Percentiles rank a stretch among this genome's conserved stretches.
Evolutionary conservation across 2,888 invertebrate species (phyloP).

Genomic region (Nysson spinosus): DNA sequence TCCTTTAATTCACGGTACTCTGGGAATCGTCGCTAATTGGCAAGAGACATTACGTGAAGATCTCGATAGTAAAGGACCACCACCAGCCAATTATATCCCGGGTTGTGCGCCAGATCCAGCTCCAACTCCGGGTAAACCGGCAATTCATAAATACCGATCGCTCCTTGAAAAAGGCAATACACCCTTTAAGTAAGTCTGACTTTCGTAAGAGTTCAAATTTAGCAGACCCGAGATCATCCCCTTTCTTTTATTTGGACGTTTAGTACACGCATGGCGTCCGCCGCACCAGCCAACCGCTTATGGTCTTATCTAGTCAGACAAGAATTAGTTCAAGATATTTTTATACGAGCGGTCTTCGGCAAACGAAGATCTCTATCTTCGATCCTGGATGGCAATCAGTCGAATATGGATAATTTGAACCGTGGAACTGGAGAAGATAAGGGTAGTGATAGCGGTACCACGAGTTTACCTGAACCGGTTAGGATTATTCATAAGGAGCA

Average conservation of each 20-base stretch:
- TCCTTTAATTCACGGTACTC: conserved; percentile 93
- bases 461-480: conserved; percentile 87
- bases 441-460: conserved; percentile 74
- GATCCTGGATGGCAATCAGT: conserved; percentile 77
- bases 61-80: conserved; percentile 86
- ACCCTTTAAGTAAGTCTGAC: conserved; percentile 91
- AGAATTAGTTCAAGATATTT: conserved; percentile 94
- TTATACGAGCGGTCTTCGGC: conserved; percentile 96
- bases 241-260: background rate
- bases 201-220: no score
- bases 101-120: conserved; percentile 91
- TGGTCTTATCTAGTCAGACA: conserved; percentile 97
- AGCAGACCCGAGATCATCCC: background rate
- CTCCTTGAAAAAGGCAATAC: conserved; percentile 95
- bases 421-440: conserved; percentile 72
- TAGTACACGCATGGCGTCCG: conserved; percentile 83
- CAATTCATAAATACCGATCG: conserved; percentile 95
- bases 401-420: conserved; percentile 66
- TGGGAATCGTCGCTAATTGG: conserved; percentile 94
- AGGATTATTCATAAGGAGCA: conserved; percentile 99
- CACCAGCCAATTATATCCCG: conserved; percentile 92
- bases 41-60: conserved; percentile 88
- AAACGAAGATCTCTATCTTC: conserved; percentile 83
- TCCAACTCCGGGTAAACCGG: conserved; percentile 81
- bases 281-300: conserved; percentile 88